Percentiles rank a stretch among this genome's conserved stretches.
Evolutionary conservation across 2,888 invertebrate genomes (phyloP).

Genomic region (Acholoe squamosa): DNA sequence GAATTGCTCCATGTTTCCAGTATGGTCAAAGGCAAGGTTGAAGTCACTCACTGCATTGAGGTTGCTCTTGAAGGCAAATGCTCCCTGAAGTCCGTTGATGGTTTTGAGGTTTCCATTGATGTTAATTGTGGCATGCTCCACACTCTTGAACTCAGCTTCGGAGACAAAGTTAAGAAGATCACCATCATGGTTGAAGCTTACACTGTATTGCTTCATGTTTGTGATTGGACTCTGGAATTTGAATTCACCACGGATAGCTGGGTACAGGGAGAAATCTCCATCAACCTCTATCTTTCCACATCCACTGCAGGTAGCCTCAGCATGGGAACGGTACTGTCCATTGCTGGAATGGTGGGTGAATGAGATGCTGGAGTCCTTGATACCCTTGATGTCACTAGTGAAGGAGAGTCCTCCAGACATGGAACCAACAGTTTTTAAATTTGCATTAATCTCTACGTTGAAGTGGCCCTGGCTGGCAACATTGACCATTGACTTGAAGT

Average conservation of each 20-base stretch:
- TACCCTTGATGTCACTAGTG: not conserved
- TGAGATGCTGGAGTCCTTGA: slow-evolving; percentile 17
- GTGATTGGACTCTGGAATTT: slow-evolving; percentile 50
- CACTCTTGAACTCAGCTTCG: not conserved
- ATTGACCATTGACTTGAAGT: slow-evolving; percentile 10
- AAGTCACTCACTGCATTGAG: not conserved
- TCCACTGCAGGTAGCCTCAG: slow-evolving; percentile 26
- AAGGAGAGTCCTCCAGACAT: slow-evolving; percentile 4
- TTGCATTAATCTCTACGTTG: not conserved
- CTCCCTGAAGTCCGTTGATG: not conserved
- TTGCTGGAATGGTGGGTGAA: slow-evolving; percentile 4
- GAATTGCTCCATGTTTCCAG: slow-evolving; percentile 40
- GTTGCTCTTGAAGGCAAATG: slow-evolving; percentile 23
- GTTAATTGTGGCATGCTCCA: slow-evolving; percentile 40
- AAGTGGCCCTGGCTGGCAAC: slow-evolving; percentile 45
- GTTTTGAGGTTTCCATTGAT: slow-evolving; percentile 37
- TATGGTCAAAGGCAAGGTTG: slow-evolving; percentile 21
- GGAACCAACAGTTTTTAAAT: not conserved
- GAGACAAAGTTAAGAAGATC: slow-evolving; percentile 17
- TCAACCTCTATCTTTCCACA: slow-evolving; percentile 54
- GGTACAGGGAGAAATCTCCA: slow-evolving; percentile 20
- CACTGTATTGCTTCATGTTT: slow-evolving; percentile 38
- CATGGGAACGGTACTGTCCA: slow-evolving; percentile 26
- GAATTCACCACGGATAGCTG: slow-evolving; percentile 29
- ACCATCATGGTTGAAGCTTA: slow-evolving; percentile 53